phyloP scores from a whole-genome alignment of 2,888 invertebrate species.

The Mimas tiliae region DNA sequence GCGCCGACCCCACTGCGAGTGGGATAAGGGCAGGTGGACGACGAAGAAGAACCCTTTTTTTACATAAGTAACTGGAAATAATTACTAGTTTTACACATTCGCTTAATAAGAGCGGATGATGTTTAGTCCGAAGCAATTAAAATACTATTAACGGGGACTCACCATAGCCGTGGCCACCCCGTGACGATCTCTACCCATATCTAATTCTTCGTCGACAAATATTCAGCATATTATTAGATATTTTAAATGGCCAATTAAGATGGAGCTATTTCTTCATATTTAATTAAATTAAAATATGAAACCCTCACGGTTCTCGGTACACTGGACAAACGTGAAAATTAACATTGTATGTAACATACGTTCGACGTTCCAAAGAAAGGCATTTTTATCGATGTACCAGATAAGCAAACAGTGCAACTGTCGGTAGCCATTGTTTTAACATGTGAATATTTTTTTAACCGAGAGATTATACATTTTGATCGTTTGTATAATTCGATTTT shows the following conservation, averaged over 20 bases:
- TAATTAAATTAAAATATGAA: neutral
- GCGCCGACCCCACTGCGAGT: no score
- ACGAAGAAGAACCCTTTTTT: neutral
- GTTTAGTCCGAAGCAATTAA: conserved; percentile 71
- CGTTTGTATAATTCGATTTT: conserved; percentile 70
- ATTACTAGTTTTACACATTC: neutral
- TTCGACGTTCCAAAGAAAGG: conserved; percentile 70
- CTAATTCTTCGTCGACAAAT: conserved; percentile 59
- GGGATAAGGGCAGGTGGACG: no score
- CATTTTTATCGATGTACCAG: conserved; percentile 71
- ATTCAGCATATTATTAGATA: conserved; percentile 57
- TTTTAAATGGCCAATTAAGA: conserved; percentile 38
- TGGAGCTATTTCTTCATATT: conserved; percentile 26
- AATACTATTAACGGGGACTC: conserved; percentile 64
- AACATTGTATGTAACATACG: conserved; percentile 71
- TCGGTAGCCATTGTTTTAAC: conserved; percentile 79
- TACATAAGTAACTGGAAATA: conserved; percentile 22
- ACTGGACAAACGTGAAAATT: conserved; percentile 63
- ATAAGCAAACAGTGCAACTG: conserved; percentile 73
- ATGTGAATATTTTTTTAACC: conserved; percentile 73
- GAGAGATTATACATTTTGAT: conserved; percentile 65
- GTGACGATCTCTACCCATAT: conserved; percentile 76
- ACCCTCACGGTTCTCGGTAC: conserved; percentile 37
- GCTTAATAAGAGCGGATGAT: conserved; percentile 56
- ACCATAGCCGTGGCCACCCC: conserved; percentile 56